These are phyloP conservation scores for Oryzias dopingdopingensis DNA, from an alignment of 2,797 vertebrate species.

Conservation along the genomic window DNA sequence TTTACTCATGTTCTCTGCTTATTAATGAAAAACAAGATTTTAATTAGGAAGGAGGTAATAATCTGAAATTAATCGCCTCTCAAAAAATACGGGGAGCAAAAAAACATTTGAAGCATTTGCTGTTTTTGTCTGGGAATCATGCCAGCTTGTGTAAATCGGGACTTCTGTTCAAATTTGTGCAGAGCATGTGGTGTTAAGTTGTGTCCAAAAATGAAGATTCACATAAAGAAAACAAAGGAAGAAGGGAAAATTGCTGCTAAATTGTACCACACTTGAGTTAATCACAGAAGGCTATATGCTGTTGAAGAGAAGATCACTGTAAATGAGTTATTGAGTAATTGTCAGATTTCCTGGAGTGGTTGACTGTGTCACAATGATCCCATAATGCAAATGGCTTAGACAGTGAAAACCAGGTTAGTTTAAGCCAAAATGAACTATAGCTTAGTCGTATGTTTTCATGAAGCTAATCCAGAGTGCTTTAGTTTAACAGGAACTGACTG, in stretches of 20 bases:
- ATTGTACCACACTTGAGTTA: conserved; percentile 17
- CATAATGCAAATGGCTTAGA: conserved; percentile 14
- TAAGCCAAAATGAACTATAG: background rate
- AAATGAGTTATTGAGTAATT: conserved; percentile 20
- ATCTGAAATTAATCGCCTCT: conserved; percentile 37
- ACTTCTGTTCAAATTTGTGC: conserved; percentile 20
- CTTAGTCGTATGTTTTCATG: too few relatives aligned
- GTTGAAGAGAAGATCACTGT: conserved; percentile 17
- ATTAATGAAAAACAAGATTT: conserved; percentile 40
- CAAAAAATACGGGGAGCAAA: conserved; percentile 29
- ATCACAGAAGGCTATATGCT: conserved; percentile 9
- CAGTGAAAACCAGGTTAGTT: too few relatives aligned
- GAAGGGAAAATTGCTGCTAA: conserved; percentile 9
- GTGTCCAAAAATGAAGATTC: conserved; percentile 27
- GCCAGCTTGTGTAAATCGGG: conserved; percentile 33
- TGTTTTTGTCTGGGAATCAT: conserved; percentile 38
- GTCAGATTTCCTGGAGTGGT: background rate
- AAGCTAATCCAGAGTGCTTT: too few relatives aligned
- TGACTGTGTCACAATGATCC: conserved; percentile 8
- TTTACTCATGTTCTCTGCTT: conserved; percentile 35
- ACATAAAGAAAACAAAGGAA: background rate
- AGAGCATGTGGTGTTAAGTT: conserved; percentile 35
- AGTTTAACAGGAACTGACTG: too few relatives aligned
- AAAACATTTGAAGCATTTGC: conserved; percentile 24
- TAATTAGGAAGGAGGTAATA: conserved; percentile 30